phyloP scores from a whole-genome alignment of 2,888 invertebrate genomes.

The Noctua comes region DNA sequence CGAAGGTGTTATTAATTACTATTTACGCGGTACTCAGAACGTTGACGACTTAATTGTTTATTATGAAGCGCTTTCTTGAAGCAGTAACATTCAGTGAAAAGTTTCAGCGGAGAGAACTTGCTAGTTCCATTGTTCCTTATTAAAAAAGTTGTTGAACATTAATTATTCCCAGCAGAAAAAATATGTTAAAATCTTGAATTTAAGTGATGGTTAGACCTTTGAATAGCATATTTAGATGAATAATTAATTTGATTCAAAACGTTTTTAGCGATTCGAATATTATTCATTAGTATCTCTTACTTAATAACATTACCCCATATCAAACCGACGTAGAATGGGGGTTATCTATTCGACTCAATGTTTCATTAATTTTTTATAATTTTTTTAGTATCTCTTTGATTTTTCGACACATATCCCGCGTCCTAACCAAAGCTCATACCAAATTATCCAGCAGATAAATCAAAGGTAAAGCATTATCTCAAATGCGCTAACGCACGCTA shows the following conservation, averaged over 20 bases:
- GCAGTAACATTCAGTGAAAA: slow-evolving; percentile 4
- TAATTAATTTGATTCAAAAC: not conserved
- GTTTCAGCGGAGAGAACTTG: not conserved
- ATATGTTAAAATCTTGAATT: not conserved
- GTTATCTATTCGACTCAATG: not conserved
- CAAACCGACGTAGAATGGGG: not conserved
- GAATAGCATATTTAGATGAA: too few relatives aligned
- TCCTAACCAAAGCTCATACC: not conserved
- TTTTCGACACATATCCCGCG: not conserved
- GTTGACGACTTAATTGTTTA: slow-evolving; percentile 33
- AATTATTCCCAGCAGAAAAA: not conserved
- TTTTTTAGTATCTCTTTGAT: not conserved
- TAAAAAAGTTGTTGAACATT: not conserved
- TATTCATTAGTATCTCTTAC: not conserved
- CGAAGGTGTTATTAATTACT: slow-evolving; percentile 31
- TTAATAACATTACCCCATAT: not conserved
- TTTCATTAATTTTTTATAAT: not conserved
- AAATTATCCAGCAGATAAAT: too few relatives aligned
- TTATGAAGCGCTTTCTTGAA: slow-evolving; percentile 15
- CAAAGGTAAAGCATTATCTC: not conserved
- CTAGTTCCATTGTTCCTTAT: not conserved
- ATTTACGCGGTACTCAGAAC: slow-evolving; percentile 26
- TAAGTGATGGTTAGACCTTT: not conserved
- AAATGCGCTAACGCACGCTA: not conserved
- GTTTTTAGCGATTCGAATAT: not conserved